These are phyloP conservation scores for Halocynthia roretzi DNA, from an alignment of 23 tunicate species.

Conservation along the genomic window DNA sequence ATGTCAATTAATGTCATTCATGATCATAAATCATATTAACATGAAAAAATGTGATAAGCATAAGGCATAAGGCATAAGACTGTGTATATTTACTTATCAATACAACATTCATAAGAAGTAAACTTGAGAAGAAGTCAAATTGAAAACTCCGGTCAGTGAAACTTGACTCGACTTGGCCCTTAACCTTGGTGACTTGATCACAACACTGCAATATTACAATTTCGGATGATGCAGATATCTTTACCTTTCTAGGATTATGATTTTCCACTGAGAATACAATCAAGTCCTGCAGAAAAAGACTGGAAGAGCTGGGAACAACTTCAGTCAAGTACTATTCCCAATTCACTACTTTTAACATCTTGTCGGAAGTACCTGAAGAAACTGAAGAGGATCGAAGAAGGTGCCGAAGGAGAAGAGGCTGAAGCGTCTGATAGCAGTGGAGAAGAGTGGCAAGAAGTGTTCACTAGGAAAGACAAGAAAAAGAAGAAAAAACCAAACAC, in stretches of 20 bases:
- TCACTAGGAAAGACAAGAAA: not conserved
- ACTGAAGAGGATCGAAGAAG: constrained; percentile 6
- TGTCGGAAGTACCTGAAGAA: not conserved
- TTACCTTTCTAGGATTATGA: not conserved
- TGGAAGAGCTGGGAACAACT: constrained; percentile 15
- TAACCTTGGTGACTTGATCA: not conserved
- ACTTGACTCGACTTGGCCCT: too few species aligned
- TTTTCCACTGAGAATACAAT: constrained; percentile 12
- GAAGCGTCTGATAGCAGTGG: constrained; percentile 1
- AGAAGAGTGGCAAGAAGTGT: constrained; percentile 7
- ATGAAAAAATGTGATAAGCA: not conserved
- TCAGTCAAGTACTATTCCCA: constrained; percentile 8
- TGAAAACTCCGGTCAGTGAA: too few species aligned
- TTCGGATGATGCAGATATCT: not conserved
- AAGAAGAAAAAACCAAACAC: too few species aligned
- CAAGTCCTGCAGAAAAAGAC: constrained; percentile 3
- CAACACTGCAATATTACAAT: not conserved
- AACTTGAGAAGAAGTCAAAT: too few species aligned
- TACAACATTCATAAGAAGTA: too few species aligned
- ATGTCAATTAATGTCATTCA: not conserved
- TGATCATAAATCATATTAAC: not conserved
- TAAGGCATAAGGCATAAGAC: too few species aligned
- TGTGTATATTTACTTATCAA: too few species aligned
- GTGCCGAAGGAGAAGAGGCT: not conserved
- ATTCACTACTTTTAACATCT: constrained; percentile 4